Evolutionary conservation across 2,888 invertebrate genomes (phyloP).

Genomic region (Hemaris fuciformis): DNA sequence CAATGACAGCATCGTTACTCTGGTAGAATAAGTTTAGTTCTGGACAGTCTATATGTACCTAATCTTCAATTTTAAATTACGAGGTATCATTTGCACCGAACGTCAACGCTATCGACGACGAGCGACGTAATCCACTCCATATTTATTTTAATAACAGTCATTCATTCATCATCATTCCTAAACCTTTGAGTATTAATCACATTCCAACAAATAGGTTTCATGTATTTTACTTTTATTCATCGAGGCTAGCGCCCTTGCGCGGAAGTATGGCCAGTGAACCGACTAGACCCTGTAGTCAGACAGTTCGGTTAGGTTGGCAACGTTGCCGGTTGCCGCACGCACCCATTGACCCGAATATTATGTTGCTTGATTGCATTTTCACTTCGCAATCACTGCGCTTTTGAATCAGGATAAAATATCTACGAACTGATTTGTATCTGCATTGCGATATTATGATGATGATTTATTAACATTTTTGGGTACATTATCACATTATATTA

Average conservation of each 20-base stretch:
- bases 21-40: background rate
- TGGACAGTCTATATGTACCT: background rate
- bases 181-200: too few species aligned
- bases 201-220: too few species aligned
- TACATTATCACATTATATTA: background rate
- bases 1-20: background rate
- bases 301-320: constrained; percentile 29
- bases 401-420: constrained; percentile 11
- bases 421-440: background rate
- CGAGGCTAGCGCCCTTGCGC: constrained; percentile 25
- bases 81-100: background rate
- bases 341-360: constrained; percentile 61
- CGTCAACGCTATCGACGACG: too few species aligned
- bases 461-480: background rate
- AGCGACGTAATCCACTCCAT: too few species aligned
- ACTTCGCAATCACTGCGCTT: constrained; percentile 48
- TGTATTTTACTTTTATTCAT: background rate
- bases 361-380: constrained; percentile 56
- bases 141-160: too few species aligned
- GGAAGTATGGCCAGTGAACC: constrained; percentile 46
- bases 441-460: background rate
- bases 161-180: too few species aligned
- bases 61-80: too few species aligned
- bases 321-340: constrained; percentile 32
- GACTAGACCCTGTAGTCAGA: constrained; percentile 19